Evolutionary conservation across 1,140 invertebrate species (phyloP), one percentile per base, ranked within the genome.

Genomic region (Apis florea): DNA sequence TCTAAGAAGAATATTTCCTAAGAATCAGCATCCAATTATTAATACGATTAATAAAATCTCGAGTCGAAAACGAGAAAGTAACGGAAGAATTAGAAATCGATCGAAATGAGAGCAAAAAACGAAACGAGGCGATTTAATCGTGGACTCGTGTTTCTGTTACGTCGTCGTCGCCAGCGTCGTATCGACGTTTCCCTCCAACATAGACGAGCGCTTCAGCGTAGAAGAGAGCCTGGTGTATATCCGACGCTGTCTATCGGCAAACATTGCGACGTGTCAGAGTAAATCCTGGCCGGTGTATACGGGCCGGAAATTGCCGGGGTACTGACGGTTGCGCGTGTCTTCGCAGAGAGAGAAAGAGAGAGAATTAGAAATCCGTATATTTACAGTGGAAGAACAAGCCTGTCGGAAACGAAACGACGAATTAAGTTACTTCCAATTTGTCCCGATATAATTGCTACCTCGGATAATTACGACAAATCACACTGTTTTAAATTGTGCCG

Each of bases 261-360:
- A 77, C 80, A 82, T 77, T 69, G 80, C 73, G 74, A 82, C 66
- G 80, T 82, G 80, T 82, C 80, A 82, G 80, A 82, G 80, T 82
- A 82, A 82, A 82, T 82, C 80, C 77, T 82, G 80, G 40, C 31
- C 66, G 64, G 79, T 77, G 80, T 82, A 47, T 82, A 82, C 74
- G 49, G 26, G 49, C 56, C 73, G 80, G 80, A 82, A 82, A 82
- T 82, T 82, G 80, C 66, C 64, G 54, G 21, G 47, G 66, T 82
- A 54, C 79, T 59, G n/a, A 66, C 51, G 70, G 49, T 47, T 58
- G 68, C 51, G 17, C 31, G 58, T 73, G 26, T 79, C 79, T 75
- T 75, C 40, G 53, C n/a, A 56, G 21, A 26, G n/a, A 73, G n/a
- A 4, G 31, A 40, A 40, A 40, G 31, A 40, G n/a, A 40, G 31